These are phyloP conservation scores for Lathronympha strigana DNA, from an alignment of 2,888 invertebrate genomes.

Conservation along the genomic window DNA sequence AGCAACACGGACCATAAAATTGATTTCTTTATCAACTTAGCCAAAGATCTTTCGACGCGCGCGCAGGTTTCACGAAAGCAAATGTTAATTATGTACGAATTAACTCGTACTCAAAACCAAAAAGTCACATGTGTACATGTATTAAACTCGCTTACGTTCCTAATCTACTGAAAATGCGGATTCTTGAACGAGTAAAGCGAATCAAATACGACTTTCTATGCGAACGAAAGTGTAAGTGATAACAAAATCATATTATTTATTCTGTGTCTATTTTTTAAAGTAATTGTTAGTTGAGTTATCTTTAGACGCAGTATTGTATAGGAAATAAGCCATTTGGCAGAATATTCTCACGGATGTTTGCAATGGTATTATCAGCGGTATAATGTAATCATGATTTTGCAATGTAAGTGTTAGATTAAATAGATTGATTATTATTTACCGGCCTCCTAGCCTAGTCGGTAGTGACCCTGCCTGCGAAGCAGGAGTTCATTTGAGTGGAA, in stretches of 20 bases:
- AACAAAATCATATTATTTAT: conserved; percentile 22
- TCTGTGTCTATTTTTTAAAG: conserved; percentile 5
- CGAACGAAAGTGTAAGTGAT: conserved; percentile 26
- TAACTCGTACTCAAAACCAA: neutral
- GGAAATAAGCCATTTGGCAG: conserved; percentile 6
- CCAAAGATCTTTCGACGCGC: conserved; percentile 16
- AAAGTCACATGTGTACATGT: neutral
- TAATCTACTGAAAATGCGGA: conserved; percentile 1
- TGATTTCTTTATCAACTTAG: conserved; percentile 24
- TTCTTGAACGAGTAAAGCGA: conserved; percentile 29
- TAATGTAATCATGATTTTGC: conserved; percentile 19
- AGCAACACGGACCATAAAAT: neutral
- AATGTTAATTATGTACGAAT: conserved; percentile 27
- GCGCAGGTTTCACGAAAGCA: conserved; percentile 19
- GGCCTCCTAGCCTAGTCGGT: no score
- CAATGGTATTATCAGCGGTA: conserved; percentile 8
- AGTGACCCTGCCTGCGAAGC: no score
- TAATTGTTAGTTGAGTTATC: neutral
- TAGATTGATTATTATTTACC: neutral
- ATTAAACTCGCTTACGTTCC: neutral
- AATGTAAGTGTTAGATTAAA: neutral
- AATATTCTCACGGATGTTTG: conserved; percentile 24
- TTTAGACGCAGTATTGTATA: conserved; percentile 3
- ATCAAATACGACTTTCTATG: conserved; percentile 29
- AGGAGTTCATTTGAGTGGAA: no score